These are phyloP conservation scores for Embiotoca jacksoni DNA, from an alignment of 2,113 vertebrate genomes.

Conservation along the genomic window DNA sequence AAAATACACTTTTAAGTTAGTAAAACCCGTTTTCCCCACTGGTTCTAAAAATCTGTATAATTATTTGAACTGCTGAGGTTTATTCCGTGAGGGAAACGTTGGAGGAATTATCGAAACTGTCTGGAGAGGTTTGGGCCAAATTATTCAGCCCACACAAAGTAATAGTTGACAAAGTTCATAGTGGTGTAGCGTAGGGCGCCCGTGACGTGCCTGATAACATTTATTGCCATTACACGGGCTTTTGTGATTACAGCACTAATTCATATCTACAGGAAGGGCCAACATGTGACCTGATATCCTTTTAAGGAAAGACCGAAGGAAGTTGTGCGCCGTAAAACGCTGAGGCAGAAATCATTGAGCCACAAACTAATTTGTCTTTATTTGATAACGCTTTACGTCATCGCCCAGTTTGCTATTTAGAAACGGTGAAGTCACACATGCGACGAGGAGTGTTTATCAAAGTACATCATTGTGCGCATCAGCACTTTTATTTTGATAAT, in stretches of 20 bases:
- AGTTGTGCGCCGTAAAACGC: neutral
- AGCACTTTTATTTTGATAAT: no score
- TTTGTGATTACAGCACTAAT: neutral
- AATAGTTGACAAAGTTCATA: no score
- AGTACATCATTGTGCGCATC: neutral
- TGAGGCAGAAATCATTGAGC: neutral
- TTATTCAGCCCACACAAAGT: neutral
- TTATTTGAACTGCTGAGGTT: neutral
- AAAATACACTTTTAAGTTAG: conserved; percentile 26
- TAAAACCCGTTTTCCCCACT: neutral
- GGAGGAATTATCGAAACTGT: conserved; percentile 22
- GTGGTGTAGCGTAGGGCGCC: neutral
- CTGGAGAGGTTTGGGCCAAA: neutral
- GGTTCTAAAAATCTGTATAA: neutral
- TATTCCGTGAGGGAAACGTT: neutral
- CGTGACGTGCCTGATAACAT: conserved; percentile 1
- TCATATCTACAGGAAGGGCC: neutral
- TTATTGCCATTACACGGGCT: neutral
- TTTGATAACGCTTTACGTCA: neutral
- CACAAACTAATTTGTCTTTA: neutral
- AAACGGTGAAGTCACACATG: no score
- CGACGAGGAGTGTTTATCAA: neutral
- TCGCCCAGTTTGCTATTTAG: neutral
- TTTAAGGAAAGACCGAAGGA: neutral
- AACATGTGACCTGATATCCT: neutral